A percentile compares a stretch with the other conserved stretches of the same genome.
Conservation (phyloP, 2,797 vertebrate species). For the Pagetopsis macropterus region DNA sequence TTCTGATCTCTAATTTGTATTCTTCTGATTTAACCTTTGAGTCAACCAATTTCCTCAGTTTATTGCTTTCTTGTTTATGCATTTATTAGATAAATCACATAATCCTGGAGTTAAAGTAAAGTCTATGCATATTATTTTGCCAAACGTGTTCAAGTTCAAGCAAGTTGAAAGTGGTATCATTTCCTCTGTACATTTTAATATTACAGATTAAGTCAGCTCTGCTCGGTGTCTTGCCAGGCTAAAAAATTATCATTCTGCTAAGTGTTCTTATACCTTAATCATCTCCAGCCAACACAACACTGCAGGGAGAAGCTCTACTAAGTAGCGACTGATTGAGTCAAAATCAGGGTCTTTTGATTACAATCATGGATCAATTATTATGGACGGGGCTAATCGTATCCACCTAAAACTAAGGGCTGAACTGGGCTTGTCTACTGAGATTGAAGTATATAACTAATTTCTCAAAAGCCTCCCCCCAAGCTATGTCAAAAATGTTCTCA, state of each 20-base stretch:
- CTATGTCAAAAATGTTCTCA: background rate
- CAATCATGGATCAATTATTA: background rate
- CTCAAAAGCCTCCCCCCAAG: background rate
- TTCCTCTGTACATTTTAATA: slow-evolving; percentile 5
- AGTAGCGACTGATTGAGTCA: background rate
- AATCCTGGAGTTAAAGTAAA: background rate
- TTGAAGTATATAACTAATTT: background rate
- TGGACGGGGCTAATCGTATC: background rate
- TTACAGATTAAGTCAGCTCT: slow-evolving; percentile 4
- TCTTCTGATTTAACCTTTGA: background rate
- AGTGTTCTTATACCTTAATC: slow-evolving; percentile 9
- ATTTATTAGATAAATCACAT: slow-evolving; percentile 6
- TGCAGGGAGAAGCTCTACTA: background rate
- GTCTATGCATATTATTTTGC: background rate
- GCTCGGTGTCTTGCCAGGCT: background rate
- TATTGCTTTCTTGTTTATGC: slow-evolving; percentile 6
- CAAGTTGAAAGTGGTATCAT: background rate
- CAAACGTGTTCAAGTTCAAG: background rate
- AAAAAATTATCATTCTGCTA: background rate
- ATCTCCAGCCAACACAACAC: background rate
- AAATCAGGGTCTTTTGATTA: background rate
- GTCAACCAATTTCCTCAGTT: background rate
- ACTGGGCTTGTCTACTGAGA: background rate
- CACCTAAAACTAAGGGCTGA: background rate
- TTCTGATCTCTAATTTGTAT: background rate